These are phyloP conservation scores for Sander vitreus DNA, from an alignment of 2,113 vertebrate genomes.

Conservation along the genomic window DNA sequence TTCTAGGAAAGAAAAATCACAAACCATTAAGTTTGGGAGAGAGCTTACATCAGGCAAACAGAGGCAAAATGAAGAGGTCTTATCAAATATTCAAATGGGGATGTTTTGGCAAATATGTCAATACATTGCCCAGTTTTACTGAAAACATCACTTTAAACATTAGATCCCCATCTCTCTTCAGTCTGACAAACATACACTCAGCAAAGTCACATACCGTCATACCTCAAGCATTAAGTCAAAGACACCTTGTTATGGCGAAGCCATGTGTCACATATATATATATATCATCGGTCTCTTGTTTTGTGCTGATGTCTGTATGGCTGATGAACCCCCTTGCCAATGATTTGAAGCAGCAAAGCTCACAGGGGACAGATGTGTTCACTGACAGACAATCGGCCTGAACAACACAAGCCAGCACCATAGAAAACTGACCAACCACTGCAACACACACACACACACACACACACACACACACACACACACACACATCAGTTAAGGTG, in stretches of 20 bases:
- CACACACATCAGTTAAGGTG: conserved; percentile 50
- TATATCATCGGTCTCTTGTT: conserved; percentile 45
- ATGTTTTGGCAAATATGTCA: conserved; percentile 72
- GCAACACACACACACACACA: conserved; percentile 41
- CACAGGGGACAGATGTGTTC: conserved; percentile 62
- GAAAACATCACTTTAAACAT: conserved; percentile 56
- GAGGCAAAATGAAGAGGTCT: conserved; percentile 65
- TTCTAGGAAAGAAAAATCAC: conserved; percentile 75
- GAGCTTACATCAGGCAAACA: conserved; percentile 75
- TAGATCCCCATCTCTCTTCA: conserved; percentile 65
- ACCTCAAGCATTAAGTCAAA: conserved; percentile 65
- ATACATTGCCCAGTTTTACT: conserved; percentile 67
- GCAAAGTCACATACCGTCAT: conserved; percentile 64
- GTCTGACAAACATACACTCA: conserved; percentile 64
- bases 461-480: no score
- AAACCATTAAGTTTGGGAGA: conserved; percentile 75
- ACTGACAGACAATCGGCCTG: conserved; percentile 60
- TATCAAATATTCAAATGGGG: conserved; percentile 58
- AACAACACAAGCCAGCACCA: conserved; percentile 65
- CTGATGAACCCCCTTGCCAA: conserved; percentile 62
- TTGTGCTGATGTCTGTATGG: conserved; percentile 59
- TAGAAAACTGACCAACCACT: conserved; percentile 69
- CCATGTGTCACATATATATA: conserved; percentile 40
- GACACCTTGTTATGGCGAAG: conserved; percentile 54
- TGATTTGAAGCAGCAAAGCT: conserved; percentile 78